These are phyloP conservation scores for Patella pellucida DNA, from an alignment of 2,888 invertebrate species.

Conservation along the genomic window DNA sequence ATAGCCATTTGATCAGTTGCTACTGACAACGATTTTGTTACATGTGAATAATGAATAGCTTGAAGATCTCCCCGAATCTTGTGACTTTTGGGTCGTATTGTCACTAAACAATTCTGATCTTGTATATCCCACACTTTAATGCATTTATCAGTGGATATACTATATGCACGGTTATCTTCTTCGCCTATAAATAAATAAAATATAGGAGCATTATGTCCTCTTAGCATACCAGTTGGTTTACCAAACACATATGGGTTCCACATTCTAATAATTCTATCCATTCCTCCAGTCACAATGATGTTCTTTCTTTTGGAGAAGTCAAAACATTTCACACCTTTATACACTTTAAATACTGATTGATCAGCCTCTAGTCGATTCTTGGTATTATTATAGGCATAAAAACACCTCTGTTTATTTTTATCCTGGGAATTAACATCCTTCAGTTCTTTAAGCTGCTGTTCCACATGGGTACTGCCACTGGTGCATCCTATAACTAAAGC, in stretches of 20 bases:
- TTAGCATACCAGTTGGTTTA: conserved; percentile 70
- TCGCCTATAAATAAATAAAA: conserved; percentile 68
- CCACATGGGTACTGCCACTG: conserved; percentile 68
- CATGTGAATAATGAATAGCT: conserved; percentile 68
- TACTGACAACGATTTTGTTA: conserved; percentile 65
- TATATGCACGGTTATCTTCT: conserved; percentile 70
- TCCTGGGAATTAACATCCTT: conserved; percentile 53
- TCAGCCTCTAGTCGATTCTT: conserved; percentile 64
- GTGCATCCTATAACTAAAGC: conserved; percentile 71
- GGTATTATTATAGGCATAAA: conserved; percentile 50
- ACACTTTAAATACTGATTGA: conserved; percentile 69
- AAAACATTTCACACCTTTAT: conserved; percentile 72
- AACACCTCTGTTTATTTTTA: conserved; percentile 41
- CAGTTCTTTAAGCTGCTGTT: conserved; percentile 65
- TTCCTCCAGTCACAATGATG: conserved; percentile 70
- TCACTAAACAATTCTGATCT: conserved; percentile 70
- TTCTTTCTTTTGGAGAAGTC: conserved; percentile 70
- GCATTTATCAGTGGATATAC: conserved; percentile 70
- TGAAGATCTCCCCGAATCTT: conserved; percentile 71
- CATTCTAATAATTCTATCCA: conserved; percentile 70
- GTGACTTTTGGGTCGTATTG: conserved; percentile 70
- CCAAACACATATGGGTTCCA: conserved; percentile 71
- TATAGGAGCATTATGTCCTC: conserved; percentile 70
- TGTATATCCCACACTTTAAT: conserved; percentile 71
- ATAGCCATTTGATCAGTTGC: conserved; percentile 70